Evolutionary conservation across 2,888 invertebrate genomes (phyloP).

Genomic region (Pimpla rufipes): DNA sequence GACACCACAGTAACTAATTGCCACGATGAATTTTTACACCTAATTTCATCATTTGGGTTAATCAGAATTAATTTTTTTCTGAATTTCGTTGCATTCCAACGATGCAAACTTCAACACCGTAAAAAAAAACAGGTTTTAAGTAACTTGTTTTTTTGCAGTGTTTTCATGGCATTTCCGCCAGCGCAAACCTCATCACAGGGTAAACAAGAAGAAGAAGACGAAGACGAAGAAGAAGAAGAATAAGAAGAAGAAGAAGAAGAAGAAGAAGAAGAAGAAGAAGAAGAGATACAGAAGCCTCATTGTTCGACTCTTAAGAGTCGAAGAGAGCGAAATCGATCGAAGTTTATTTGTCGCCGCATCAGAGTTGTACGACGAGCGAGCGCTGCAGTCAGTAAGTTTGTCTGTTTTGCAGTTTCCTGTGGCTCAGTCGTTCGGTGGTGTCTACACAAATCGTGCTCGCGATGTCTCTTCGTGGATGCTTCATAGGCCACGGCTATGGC

Average conservation of each 20-base stretch:
- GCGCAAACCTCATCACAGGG: too few relatives aligned
- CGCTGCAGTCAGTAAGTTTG: conserved; percentile 36
- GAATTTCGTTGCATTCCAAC: too few relatives aligned
- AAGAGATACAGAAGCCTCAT: conserved; percentile 58
- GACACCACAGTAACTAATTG: too few relatives aligned
- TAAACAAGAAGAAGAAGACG: too few relatives aligned
- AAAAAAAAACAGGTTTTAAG: too few relatives aligned
- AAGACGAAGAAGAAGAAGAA: background rate
- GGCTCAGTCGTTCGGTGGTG: background rate
- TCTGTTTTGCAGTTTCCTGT: conserved; percentile 15
- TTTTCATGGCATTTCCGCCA: too few relatives aligned
- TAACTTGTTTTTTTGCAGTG: too few relatives aligned
- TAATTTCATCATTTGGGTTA: too few relatives aligned
- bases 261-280: too few relatives aligned
- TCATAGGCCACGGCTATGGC: background rate
- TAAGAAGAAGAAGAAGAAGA: background rate
- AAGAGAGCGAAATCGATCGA: conserved; percentile 66
- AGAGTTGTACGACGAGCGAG: conserved; percentile 22
- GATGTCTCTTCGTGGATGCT: conserved; percentile 40
- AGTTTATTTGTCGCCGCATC: conserved; percentile 65
- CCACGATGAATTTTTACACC: too few relatives aligned
- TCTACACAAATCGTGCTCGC: background rate
- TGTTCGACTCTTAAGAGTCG: conserved; percentile 61
- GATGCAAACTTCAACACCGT: too few relatives aligned
- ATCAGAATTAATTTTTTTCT: too few relatives aligned